These are phyloP conservation scores for Eurypyga helias DNA, from an alignment of 2,113 vertebrate species.

Conservation along the genomic window DNA sequence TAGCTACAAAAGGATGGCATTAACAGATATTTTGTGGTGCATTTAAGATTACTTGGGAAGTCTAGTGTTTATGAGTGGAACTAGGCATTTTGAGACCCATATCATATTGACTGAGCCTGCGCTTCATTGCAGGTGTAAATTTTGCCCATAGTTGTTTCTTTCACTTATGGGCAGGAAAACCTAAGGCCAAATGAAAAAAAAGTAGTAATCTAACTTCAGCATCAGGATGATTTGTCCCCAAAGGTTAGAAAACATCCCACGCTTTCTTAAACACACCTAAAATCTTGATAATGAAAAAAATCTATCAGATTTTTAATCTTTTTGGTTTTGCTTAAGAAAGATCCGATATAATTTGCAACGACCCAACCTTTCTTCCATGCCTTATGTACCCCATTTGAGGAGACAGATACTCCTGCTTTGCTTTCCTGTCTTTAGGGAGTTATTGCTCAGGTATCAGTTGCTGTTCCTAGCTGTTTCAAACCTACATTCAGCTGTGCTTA, in stretches of 20 bases:
- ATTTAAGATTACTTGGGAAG: background rate
- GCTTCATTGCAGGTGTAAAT: background rate
- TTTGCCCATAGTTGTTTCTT: background rate
- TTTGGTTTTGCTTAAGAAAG: background rate
- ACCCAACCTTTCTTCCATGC: background rate
- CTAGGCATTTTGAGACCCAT: background rate
- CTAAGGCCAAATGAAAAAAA: background rate
- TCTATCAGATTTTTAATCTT: background rate
- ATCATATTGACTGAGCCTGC: background rate
- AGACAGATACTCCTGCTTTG: background rate
- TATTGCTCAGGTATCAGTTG: background rate
- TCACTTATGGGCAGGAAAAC: background rate
- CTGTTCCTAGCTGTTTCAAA: background rate
- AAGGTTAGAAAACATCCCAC: background rate
- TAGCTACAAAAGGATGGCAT: background rate
- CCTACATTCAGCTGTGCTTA: background rate
- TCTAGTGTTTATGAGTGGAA: background rate
- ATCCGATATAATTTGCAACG: background rate
- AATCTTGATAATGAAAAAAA: background rate
- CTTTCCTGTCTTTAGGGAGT: background rate
- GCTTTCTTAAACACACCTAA: background rate
- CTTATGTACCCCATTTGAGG: background rate
- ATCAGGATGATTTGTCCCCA: background rate
- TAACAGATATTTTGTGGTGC: background rate
- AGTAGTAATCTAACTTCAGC: background rate